Evolutionary conservation across 2,113 vertebrate genomes (phyloP), one percentile per base, ranked within the genome.

Genomic region (Tupaia tana): DNA sequence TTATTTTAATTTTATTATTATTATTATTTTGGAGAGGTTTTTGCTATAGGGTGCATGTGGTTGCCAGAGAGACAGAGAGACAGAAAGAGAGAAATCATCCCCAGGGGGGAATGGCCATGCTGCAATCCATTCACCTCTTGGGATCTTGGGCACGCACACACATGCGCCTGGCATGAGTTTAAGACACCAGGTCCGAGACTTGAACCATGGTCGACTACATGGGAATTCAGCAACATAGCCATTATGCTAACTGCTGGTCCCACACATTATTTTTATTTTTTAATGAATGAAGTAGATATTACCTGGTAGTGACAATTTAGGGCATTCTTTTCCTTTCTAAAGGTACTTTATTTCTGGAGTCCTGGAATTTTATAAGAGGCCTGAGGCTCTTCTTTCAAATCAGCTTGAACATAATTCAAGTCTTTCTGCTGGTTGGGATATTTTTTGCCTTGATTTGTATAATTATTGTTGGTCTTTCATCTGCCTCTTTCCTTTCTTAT

Each of bases 371-470:
- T 82, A 3, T 58, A 31, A 77, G 59, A 95, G 18, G 7, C n/a
- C 14, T 31, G n/a, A 70, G 25, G 52, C 31, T 78, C 79, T 96
- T 92, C n/a, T 95, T 80, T 82, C 64, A 84, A 88, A 90, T 88
- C 58, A 89, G 20, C 22, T 63, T 56, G 66, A 80, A 74, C 58
- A 52, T 67, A 34, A 2, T 25, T 86, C 43, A 89, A 13, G 29
- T 77, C 52, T 43, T 63, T 86, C 64, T 75, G 58, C 1, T 7
- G 15, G 22, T 31, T 61, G 69, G 31, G 9, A 11, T 89, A 81
- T 56, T 90, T 95, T 93, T 52, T 71, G 54, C 16, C 59, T 59
- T 66, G 29, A 27, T 90, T 93, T 89, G 24, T 79, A 6, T 31
- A 89, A 83, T 63, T 81, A 82, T 63, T 34, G 16, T 78, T 82